Percentiles rank a stretch among this genome's conserved stretches.
Evolutionary conservation across 2,113 vertebrate genomes (phyloP).

Genomic region (human): DNA sequence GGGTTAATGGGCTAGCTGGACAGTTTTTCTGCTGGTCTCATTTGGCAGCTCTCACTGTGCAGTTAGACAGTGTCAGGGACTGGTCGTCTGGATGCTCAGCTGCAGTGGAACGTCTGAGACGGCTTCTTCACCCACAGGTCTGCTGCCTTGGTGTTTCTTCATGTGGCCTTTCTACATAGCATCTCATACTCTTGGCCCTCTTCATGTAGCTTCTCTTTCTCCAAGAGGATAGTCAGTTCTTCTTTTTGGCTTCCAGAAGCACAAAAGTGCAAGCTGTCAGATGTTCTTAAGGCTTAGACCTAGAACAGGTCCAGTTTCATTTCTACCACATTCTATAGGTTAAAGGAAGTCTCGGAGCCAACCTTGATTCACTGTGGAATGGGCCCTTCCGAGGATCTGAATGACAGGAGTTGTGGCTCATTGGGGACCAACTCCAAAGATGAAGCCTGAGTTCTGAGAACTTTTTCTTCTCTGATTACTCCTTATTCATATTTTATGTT

Average conservation of each 20-base stretch:
- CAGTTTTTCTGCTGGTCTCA: background rate
- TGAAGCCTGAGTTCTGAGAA: background rate
- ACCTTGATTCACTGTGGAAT: background rate
- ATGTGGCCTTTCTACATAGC: no score
- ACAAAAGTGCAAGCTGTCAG: background rate
- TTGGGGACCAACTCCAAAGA: background rate
- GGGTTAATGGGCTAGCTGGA: background rate
- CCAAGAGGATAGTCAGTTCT: background rate
- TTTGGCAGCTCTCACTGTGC: background rate
- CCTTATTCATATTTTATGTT: background rate
- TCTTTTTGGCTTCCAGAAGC: background rate
- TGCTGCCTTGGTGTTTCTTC: no score
- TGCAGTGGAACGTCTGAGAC: no score
- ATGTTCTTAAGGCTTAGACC: background rate
- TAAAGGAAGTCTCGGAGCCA: background rate
- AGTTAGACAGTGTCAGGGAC: background rate
- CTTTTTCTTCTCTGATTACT: background rate
- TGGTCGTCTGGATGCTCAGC: no score
- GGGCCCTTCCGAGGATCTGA: background rate
- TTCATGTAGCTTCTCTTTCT: background rate
- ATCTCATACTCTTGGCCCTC: background rate
- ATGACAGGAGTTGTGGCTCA: background rate
- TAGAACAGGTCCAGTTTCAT: background rate
- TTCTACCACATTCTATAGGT: background rate
- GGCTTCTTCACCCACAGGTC: no score